Evolutionary conservation across 2,113 vertebrate genomes (phyloP).

Genomic region (Pica pica): DNA sequence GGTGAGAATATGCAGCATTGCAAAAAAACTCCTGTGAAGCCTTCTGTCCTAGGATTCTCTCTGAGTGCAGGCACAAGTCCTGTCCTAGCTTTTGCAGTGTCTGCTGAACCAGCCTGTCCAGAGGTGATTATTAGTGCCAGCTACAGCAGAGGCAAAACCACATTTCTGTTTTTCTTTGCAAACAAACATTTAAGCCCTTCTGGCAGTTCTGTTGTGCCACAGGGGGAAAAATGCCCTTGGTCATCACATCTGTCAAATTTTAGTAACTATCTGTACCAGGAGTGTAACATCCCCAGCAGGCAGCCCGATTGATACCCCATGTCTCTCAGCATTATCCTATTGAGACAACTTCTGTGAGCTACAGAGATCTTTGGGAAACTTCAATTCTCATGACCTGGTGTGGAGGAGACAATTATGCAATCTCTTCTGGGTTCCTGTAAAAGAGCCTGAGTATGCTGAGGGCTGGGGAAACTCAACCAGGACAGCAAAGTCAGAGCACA

Average conservation of each 20-base stretch:
- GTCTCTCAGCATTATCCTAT: not conserved
- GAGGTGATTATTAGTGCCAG: not conserved
- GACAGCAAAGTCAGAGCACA: not conserved
- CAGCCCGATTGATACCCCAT: not conserved
- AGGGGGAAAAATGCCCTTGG: not conserved
- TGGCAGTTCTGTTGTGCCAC: not conserved
- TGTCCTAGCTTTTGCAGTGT: not conserved
- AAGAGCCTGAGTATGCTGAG: not conserved
- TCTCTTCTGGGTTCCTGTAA: not conserved
- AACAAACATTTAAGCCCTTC: not conserved
- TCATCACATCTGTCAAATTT: constrained; percentile 6
- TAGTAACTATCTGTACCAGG: not conserved
- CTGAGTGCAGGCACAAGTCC: not conserved
- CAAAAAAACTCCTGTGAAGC: not conserved
- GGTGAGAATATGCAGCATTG: not conserved
- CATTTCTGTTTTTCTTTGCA: not conserved
- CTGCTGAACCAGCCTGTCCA: not conserved
- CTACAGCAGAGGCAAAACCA: not conserved
- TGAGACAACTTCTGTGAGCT: not conserved
- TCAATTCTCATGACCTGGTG: not conserved
- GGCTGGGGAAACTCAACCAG: not conserved
- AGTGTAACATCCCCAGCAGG: not conserved
- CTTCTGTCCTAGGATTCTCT: not conserved
- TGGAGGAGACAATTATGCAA: not conserved
- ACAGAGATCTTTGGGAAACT: not conserved